Percentiles rank a stretch among this genome's conserved stretches.
phyloP scores from a whole-genome alignment of 2,113 vertebrate species.

The Hiodon tergisus region DNA sequence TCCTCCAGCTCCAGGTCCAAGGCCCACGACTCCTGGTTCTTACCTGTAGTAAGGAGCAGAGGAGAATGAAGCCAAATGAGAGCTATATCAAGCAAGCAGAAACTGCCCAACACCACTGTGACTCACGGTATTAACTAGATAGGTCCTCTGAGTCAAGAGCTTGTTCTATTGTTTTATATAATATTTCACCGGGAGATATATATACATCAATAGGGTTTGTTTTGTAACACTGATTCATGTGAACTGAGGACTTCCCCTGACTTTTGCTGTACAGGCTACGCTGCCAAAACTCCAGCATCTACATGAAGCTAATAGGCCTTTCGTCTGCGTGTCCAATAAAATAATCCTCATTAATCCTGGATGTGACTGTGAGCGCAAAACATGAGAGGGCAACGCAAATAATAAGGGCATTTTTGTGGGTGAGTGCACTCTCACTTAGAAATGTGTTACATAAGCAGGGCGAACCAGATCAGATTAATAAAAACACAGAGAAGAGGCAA shows the following conservation, averaged over 20 bases:
- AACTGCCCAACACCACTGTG: too few species aligned
- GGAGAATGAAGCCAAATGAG: not conserved
- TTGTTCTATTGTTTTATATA: too few species aligned
- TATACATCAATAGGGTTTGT: not conserved
- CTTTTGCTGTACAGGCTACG: not conserved
- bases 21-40: slow-evolving; percentile 70
- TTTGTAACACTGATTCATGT: not conserved
- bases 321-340: slow-evolving; percentile 47
- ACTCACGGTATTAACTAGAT: too few species aligned
- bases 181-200: too few species aligned
- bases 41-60: slow-evolving; percentile 44
- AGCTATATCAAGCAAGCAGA: too few species aligned
- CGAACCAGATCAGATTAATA: slow-evolving; percentile 20
- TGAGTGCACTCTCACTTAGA: slow-evolving; percentile 29
- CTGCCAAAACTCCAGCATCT: not conserved
- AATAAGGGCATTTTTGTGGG: slow-evolving; percentile 39
- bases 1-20: slow-evolving; percentile 69
- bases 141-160: too few species aligned
- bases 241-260: not conserved
- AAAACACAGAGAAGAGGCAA: not conserved
- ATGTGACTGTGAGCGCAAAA: slow-evolving; percentile 47
- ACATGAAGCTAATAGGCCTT: slow-evolving; percentile 3
- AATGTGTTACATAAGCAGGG: slow-evolving; percentile 12
- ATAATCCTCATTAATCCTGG: slow-evolving; percentile 58
- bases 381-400: slow-evolving; percentile 43